Evolutionary conservation across 2,888 invertebrate genomes (phyloP).

Genomic region (Oasisia sp.): DNA sequence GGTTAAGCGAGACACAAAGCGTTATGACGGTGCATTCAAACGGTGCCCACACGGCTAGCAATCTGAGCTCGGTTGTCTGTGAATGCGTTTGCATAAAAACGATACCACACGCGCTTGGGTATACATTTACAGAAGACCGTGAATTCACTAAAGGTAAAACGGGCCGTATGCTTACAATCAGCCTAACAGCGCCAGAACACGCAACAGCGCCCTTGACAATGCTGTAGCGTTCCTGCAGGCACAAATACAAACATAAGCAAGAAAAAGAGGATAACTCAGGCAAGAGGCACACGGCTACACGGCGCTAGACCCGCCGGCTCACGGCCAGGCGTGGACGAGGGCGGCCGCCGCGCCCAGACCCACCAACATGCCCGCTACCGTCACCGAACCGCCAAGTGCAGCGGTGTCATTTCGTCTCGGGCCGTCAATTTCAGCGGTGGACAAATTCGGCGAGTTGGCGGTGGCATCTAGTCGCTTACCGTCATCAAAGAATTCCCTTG

Average conservation of each 20-base stretch:
- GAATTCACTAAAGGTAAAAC: neutral
- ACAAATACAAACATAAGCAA: too few species aligned
- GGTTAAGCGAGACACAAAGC: too few species aligned
- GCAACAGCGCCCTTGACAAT: neutral
- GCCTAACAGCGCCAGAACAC: neutral
- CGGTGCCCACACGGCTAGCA: too few species aligned
- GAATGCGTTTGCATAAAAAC: too few species aligned
- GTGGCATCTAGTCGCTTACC: neutral
- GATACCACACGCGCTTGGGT: neutral
- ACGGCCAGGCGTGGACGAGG: neutral
- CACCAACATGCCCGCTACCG: neutral
- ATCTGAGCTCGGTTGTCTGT: too few species aligned
- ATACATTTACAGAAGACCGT: neutral
- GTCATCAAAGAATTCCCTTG: neutral
- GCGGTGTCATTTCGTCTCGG: neutral
- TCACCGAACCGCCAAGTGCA: neutral
- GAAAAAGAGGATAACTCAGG: too few species aligned
- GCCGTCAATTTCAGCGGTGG: too few species aligned
- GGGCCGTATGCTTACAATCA: neutral
- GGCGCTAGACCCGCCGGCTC: neutral
- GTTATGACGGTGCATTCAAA: too few species aligned
- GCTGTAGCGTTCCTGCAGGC: neutral
- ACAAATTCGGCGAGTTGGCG: neutral
- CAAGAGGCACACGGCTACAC: neutral
- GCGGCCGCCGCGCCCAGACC: neutral